Evolutionary conservation across 2,888 invertebrate species (phyloP).

Genomic region (Drosophila melanosoma): DNA sequence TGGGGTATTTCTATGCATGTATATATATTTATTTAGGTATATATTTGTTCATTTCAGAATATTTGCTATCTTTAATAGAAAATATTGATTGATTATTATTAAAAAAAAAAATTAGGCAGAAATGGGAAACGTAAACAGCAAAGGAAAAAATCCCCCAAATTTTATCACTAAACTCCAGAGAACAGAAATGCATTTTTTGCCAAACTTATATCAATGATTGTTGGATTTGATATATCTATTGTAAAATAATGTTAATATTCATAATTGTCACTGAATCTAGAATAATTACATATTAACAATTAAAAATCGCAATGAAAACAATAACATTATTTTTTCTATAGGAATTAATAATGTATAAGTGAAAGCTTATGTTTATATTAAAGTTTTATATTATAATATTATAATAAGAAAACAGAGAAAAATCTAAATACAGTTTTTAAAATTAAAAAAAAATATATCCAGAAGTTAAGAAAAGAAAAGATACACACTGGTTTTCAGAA

Average conservation of each 20-base stretch:
- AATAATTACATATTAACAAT: background rate
- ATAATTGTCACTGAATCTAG: background rate
- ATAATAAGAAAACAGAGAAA: background rate
- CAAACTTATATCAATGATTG: background rate
- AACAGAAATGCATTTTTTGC: background rate
- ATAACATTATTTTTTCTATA: background rate
- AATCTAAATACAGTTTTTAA: background rate
- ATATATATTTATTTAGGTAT: background rate
- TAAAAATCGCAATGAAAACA: background rate
- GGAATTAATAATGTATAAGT: background rate
- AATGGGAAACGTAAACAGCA: background rate
- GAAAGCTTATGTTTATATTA: background rate
- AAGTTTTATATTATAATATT: background rate
- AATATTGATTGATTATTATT: background rate
- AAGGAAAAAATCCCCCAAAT: background rate
- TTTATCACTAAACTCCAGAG: background rate
- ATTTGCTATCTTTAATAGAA: background rate
- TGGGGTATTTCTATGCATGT: background rate
- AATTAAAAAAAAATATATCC: background rate
- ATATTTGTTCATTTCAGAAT: background rate
- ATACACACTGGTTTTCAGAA: background rate
- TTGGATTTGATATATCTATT: background rate
- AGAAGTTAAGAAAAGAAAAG: background rate
- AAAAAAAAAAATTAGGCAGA: background rate
- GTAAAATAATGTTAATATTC: background rate